Evolutionary conservation across 2,113 vertebrate genomes (phyloP), one percentile per base, ranked within the genome.

Genomic region (Murina feae): DNA sequence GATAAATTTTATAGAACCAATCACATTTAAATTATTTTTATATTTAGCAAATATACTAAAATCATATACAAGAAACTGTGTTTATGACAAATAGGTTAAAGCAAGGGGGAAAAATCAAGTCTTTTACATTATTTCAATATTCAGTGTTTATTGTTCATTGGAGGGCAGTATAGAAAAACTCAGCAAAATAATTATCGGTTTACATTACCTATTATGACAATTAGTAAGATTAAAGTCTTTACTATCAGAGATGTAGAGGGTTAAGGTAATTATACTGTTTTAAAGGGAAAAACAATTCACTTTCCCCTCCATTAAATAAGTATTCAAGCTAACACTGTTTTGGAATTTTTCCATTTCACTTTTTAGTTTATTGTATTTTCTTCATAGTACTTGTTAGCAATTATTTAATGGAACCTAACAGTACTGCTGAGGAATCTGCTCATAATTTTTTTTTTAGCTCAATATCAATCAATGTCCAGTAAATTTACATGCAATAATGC

Each of bases 11-110:
- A 92, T 35, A 91, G 58, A 88, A 78, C 18, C 11, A 83, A 96
- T 72, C 88, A 88, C 83, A 94, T 82, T 92, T 76, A 90, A 44
- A n/a, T 94, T 86, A 92, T 89, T 95, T 35, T 86, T 65, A 89
- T 63, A 97, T 83, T 95, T 65, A 55, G 32, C 75, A 93, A 65
- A 85, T 51, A 72, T 13, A 74, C 69, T 76, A 91, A 93, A 94
- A 69, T 82, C 91, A 82, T 84, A 85, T 71, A 95, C 18, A 92
- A 76, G 90, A 89, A 97, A 89, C n/a, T 90, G 35, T 85, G 65
- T 87, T 88, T 96, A 35, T 93, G 78, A 96, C 80, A 94, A 72
- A 20, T 74, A 47, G 0, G 0, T 44, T 94, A 94, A 96, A 83
- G 88, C 90, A 28, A 16, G 76, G 4, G 4, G 55, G 80, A 14